These are phyloP conservation scores for Alectura lathami DNA, from an alignment of 2,113 vertebrate genomes.

Conservation along the genomic window DNA sequence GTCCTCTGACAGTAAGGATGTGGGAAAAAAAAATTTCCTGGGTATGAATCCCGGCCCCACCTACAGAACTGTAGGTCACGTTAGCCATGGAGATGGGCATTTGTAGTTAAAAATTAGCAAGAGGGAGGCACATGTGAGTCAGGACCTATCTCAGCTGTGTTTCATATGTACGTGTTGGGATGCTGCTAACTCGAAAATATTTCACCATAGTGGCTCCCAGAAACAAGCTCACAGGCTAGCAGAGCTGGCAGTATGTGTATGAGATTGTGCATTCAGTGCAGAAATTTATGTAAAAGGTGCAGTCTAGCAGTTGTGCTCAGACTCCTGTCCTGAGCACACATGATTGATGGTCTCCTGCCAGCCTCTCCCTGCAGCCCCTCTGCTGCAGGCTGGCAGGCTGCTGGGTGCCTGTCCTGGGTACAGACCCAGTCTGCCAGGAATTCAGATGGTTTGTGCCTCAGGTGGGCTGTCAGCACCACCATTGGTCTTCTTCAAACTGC, in stretches of 20 bases:
- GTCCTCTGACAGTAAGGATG: not conserved
- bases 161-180: not conserved
- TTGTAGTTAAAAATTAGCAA: not conserved
- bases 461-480: not conserved
- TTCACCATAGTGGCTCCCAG: not conserved
- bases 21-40: not conserved
- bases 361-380: slow-evolving; percentile 25
- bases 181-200: not conserved
- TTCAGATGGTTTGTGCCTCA: not conserved
- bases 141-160: not conserved
- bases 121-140: not conserved
- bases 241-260: not conserved
- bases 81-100: not conserved
- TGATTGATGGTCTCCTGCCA: slow-evolving; percentile 17
- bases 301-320: not conserved
- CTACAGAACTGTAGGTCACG: not conserved
- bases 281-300: not conserved
- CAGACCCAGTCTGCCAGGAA: not conserved
- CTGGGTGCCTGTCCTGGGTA: not conserved
- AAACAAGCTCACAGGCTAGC: not conserved
- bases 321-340: not conserved
- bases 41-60: not conserved
- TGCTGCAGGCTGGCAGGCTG: not conserved
- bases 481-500: not conserved
- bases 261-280: not conserved